Evolutionary conservation across 1,140 invertebrate genomes (phyloP), one percentile per base, ranked within the genome.

Genomic region (Habropoda laboriosa): DNA sequence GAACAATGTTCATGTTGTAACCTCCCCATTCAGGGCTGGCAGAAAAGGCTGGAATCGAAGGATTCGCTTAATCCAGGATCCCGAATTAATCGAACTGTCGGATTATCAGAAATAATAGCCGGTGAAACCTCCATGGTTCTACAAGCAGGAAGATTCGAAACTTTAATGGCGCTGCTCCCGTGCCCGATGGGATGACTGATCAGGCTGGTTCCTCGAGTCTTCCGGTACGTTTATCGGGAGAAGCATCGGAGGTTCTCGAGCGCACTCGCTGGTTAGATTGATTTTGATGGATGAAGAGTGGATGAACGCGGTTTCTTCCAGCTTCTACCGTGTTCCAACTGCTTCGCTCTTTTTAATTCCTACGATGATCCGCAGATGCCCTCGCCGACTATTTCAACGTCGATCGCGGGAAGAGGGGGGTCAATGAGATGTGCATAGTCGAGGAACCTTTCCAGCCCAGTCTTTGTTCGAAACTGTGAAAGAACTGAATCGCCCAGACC

Each of bases 261-360:
- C 80, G 83, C 80, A 81, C 79, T 79, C 63, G 72, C 63, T 68
- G 79, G 75, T 75, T 82, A 61, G 81, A 87, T 89, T 87, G 88
- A 87, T 89, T 89, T 88, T 88, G 87, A 90, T 89, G 82, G 81
- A 89, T 87, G 82, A 74, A 88, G 82, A 87, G 82, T 84, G 85
- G 73, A 81, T 79, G 40, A 53, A 60, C 49, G 45, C 27, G 35
- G 42, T 32, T 42, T 76, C 35, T 49, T 55, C 70, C 13, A 10
- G 27, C 40, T 21, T 24, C 13, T 18, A 12, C 18, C 27, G 4
- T 16, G 13, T 27, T 32, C 7, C 1, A 8, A 47, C 16, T 47
- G 21, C 6, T 24, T 35, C 21, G 18, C 21, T 32, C 12, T 30
- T 73, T 80, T 70, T 42, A 24, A 47, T 60, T 71, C n/a, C 18